These are phyloP conservation scores for Nomada flava DNA, from an alignment of 2,888 invertebrate genomes.

Conservation along the genomic window DNA sequence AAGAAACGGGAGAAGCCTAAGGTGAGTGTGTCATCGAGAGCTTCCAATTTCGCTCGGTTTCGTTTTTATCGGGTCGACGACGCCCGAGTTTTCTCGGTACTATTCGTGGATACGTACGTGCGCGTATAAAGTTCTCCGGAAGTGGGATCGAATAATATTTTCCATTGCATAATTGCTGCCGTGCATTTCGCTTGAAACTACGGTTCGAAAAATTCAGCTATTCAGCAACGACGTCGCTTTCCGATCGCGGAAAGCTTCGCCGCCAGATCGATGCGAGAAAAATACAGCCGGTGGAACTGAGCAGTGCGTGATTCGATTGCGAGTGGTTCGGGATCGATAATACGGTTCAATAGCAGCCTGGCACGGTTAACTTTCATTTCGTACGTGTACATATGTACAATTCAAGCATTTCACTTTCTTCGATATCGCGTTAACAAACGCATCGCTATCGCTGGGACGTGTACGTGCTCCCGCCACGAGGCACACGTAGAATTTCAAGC, in stretches of 20 bases:
- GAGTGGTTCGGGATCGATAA: constrained; percentile 40
- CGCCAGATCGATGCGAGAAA: neutral
- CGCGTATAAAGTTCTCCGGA: too few relatives aligned
- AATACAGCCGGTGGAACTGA: neutral
- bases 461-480: constrained; percentile 6
- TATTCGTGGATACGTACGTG: too few relatives aligned
- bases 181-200: too few relatives aligned
- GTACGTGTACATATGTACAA: constrained; percentile 29
- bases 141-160: neutral
- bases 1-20: constrained; percentile 89
- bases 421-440: constrained; percentile 50
- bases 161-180: too few relatives aligned
- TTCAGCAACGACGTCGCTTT: too few relatives aligned
- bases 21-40: constrained; percentile 85
- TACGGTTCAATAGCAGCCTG: constrained; percentile 43
- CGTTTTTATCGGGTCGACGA: neutral
- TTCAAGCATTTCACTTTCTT: constrained; percentile 66
- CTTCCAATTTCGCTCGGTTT: neutral
- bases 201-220: too few relatives aligned
- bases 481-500: constrained; percentile 62
- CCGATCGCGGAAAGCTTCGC: too few relatives aligned
- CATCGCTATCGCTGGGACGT: constrained; percentile 10
- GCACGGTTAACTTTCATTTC: constrained; percentile 62
- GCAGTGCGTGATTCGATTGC: constrained; percentile 8
- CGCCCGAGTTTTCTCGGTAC: neutral